phyloP scores from a whole-genome alignment of 2,797 vertebrate species.

The Alosa sapidissima region DNA sequence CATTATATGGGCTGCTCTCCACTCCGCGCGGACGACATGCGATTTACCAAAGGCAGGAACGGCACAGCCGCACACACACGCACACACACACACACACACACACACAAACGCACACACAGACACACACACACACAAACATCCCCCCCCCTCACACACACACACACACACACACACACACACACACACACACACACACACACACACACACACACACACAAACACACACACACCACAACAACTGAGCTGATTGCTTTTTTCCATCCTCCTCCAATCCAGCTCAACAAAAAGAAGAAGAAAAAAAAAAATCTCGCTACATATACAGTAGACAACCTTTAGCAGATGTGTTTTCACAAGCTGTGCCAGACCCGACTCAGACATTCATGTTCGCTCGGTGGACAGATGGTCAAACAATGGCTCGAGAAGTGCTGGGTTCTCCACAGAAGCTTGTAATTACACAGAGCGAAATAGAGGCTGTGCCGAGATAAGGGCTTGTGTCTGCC shows the following conservation, averaged over 20 bases:
- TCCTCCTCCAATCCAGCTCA: neutral
- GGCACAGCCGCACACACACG: neutral
- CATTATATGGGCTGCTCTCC: slow-evolving; percentile 39
- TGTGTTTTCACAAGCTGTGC: neutral
- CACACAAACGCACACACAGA: neutral
- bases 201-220: neutral
- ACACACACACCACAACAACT: neutral
- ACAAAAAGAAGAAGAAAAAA: neutral
- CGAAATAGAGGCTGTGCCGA: neutral
- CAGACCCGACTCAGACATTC: neutral
- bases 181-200: neutral
- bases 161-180: slow-evolving; percentile 6
- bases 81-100: neutral
- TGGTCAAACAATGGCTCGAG: slow-evolving; percentile 20
- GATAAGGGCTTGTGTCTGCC: slow-evolving; percentile 8
- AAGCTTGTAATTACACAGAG: slow-evolving; percentile 20
- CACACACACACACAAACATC: neutral
- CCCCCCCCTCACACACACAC: neutral
- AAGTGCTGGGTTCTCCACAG: slow-evolving; percentile 1
- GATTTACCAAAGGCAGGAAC: slow-evolving; percentile 41
- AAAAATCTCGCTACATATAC: neutral
- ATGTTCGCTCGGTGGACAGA: slow-evolving; percentile 6
- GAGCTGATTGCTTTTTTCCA: neutral
- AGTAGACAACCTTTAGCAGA: neutral
- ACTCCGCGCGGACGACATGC: slow-evolving; percentile 24